Conservation (phyloP, 2,797 vertebrate genomes). For the Macrochelys suwanniensis region DNA sequence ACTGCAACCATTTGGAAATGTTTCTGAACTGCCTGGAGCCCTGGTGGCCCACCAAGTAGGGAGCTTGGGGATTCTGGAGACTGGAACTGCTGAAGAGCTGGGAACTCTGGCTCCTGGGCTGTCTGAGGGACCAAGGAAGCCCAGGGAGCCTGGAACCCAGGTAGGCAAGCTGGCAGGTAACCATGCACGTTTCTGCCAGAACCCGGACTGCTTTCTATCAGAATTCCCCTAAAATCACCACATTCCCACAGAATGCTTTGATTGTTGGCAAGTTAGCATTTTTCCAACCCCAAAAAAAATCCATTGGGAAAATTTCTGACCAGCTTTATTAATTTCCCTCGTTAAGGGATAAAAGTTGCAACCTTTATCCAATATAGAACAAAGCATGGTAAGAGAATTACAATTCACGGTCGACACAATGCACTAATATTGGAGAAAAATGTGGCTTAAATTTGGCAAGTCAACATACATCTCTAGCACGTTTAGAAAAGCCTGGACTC, state of each 20-base stretch:
- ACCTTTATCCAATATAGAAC: not conserved
- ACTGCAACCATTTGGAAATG: not conserved
- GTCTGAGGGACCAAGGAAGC: not conserved
- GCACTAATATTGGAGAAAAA: not conserved
- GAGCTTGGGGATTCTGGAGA: not conserved
- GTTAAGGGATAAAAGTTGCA: not conserved
- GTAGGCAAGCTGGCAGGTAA: not conserved
- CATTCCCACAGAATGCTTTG: not conserved
- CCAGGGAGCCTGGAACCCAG: not conserved
- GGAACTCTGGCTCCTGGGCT: not conserved
- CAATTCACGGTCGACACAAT: not conserved
- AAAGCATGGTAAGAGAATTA: not conserved
- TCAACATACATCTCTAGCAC: not conserved
- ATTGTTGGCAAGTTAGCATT: not conserved
- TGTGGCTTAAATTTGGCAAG: not conserved
- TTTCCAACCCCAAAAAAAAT: not conserved
- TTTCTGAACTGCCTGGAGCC: not conserved
- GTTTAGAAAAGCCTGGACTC: rapidly evolving
- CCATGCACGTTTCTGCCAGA: not conserved
- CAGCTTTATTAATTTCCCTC: not conserved
- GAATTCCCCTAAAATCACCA: not conserved
- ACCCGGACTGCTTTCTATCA: not conserved
- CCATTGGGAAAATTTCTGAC: not conserved
- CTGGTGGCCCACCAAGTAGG: not conserved
- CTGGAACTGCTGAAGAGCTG: not conserved